Evolutionary conservation across 2,888 invertebrate species (phyloP).

Genomic region (Acronicta psi): DNA sequence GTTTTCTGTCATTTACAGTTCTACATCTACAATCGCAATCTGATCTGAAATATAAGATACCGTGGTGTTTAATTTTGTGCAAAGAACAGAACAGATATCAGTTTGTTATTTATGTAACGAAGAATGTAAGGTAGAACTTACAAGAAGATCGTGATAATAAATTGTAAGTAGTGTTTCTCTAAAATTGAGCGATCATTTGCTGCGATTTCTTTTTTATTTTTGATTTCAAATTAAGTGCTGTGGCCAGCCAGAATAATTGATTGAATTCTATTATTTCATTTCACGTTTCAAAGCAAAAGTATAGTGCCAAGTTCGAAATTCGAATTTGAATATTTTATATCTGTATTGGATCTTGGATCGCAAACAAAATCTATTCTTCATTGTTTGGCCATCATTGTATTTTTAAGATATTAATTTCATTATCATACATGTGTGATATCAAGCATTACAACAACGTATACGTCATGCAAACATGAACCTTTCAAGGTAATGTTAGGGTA

Average conservation of each 20-base stretch:
- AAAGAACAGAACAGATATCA: conserved; percentile 62
- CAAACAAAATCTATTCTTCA: conserved; percentile 45
- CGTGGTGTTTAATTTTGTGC: conserved; percentile 64
- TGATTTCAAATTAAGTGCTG: conserved; percentile 34
- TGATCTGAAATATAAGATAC: conserved; percentile 65
- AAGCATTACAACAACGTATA: conserved; percentile 54
- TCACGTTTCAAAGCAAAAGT: conserved; percentile 9
- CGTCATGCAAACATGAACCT: conserved; percentile 66
- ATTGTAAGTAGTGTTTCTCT: conserved; percentile 74
- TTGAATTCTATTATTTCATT: conserved; percentile 4
- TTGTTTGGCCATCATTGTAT: conserved; percentile 22
- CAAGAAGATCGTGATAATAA: conserved; percentile 60
- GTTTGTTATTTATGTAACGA: conserved; percentile 69
- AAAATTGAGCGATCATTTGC: conserved; percentile 61
- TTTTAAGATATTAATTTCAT: conserved; percentile 56
- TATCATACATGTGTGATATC: conserved; percentile 62
- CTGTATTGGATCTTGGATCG: conserved; percentile 31
- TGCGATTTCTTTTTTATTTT: conserved; percentile 69
- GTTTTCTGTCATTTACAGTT: conserved; percentile 80
- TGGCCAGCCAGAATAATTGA: conserved; percentile 22
- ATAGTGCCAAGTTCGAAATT: conserved; percentile 16
- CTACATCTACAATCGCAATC: conserved; percentile 74
- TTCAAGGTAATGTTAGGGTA: conserved; percentile 73
- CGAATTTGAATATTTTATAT: conserved; percentile 24
- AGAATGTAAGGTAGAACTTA: conserved; percentile 57